Evolutionary conservation across 1,140 invertebrate species (phyloP), one percentile per base, ranked within the genome.

Genomic region (Amyelois transitella): DNA sequence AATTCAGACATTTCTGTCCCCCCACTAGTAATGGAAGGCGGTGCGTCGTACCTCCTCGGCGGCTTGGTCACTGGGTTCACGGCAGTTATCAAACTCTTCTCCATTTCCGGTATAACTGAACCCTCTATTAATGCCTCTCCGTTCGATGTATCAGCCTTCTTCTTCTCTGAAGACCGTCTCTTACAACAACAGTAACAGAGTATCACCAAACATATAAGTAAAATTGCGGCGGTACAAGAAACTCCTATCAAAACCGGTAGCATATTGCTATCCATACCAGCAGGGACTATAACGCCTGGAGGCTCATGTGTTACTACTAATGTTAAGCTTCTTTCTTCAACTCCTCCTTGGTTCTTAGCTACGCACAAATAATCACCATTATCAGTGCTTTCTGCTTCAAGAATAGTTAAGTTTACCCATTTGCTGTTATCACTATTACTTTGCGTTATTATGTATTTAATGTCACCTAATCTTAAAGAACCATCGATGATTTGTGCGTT

Each of bases 281-380:
- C 82, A 19, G 88, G 77, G 0, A 78, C 67, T 2, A 88, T 64
- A 8, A 90, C 82, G 0, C 89, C 87, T 2, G 82, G 77, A n/a
- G 81, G 64, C 12, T 62, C 69, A 58, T 77, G 80, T 10, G 88
- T 80, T 0, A 96, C 90, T 6, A 88, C 76, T 17, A 97, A 77
- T 0, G 91, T 92, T 0, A 97, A 82, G 77, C 91, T 95, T 54
- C 89, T 91, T 69, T 95, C 94, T 28, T 94, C 93, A 6, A 93
- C 91, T 0, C 97, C 97, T 1, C 94, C 96, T 0, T 92, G 90
- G 82, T 97, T 98, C 53, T 93, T 93, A 0, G 96, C 96, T 5
- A 94, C 90, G 68, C 97, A 98, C n/a, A 92, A 91, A 77, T 98
- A 98, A 49, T 95, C 93, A 0, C 97, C 97, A 66, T 93, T 92